These are phyloP conservation scores for Apolygus lucorum DNA, from an alignment of 1,140 invertebrate genomes.

Conservation along the genomic window DNA sequence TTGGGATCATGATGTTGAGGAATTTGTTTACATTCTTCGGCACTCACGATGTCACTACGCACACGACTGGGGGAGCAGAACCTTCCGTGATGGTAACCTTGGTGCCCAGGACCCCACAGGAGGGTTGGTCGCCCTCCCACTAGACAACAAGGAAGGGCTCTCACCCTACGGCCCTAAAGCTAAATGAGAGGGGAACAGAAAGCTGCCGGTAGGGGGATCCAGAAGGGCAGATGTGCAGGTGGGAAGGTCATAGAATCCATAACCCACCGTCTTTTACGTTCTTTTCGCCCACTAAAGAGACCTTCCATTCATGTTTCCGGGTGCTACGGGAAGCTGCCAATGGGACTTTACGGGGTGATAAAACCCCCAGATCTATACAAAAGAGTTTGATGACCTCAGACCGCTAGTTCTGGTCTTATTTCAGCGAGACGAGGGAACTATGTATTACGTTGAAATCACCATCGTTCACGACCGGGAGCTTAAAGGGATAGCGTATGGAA, in stretches of 20 bases:
- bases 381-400: too few species aligned
- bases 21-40: conserved; percentile 6
- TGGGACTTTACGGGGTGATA: background rate
- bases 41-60: background rate
- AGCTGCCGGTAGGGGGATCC: background rate
- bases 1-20: background rate
- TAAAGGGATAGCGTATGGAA: too few species aligned
- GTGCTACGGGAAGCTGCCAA: background rate
- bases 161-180: background rate
- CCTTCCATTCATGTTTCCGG: background rate
- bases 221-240: background rate
- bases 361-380: too few species aligned
- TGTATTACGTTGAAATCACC: too few species aligned
- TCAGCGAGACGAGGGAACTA: too few species aligned
- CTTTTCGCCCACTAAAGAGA: background rate
- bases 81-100: conserved; percentile 1
- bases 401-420: too few species aligned
- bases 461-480: too few species aligned
- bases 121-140: background rate
- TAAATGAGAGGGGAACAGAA: background rate
- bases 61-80: background rate
- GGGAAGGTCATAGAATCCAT: background rate
- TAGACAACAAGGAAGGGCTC: conserved; percentile 7
- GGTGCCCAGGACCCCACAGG: background rate
- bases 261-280: background rate